Percentiles rank a stretch among this genome's conserved stretches.
These are phyloP conservation scores for Ichneumoninae sp. DNA, from an alignment of 2,888 invertebrate species.

Conservation along the genomic window DNA sequence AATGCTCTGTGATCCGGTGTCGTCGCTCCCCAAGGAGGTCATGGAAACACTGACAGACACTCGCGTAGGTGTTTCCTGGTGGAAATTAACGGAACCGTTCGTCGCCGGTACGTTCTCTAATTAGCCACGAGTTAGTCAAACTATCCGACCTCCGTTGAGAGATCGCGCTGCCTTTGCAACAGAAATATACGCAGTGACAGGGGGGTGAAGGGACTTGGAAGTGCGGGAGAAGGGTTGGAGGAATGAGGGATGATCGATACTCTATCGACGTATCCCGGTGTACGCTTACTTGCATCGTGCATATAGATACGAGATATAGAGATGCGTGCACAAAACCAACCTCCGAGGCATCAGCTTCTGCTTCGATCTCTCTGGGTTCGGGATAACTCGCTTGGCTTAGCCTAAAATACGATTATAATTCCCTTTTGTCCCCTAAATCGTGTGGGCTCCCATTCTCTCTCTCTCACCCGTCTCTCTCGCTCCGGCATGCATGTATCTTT, in stretches of 20 bases:
- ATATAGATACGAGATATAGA: neutral
- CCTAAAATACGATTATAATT: conserved; percentile 79
- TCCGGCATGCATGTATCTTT: conserved; percentile 63
- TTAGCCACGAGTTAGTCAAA: conserved; percentile 67
- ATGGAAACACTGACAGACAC: conserved; percentile 42
- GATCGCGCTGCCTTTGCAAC: conserved; percentile 38
- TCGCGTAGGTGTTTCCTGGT: conserved; percentile 43
- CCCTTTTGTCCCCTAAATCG: conserved; percentile 74
- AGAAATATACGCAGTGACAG: conserved; percentile 9
- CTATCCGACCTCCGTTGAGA: conserved; percentile 56
- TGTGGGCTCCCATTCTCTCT: conserved; percentile 2
- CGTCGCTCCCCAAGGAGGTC: conserved; percentile 39
- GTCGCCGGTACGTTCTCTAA: conserved; percentile 58
- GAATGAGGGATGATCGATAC: conserved; percentile 48
- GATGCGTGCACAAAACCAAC: conserved; percentile 58
- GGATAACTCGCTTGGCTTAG: conserved; percentile 61
- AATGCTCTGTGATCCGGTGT: neutral
- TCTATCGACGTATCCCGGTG: conserved; percentile 52
- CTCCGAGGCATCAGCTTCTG: conserved; percentile 68
- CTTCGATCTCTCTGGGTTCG: conserved; percentile 35
- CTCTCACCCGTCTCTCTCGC: neutral
- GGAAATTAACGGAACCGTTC: conserved; percentile 71
- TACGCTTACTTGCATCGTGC: neutral
- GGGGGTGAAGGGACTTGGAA: neutral
- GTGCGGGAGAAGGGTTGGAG: too few relatives aligned